Conservation (phyloP, 2,113 vertebrate genomes). For the Syngnathoides biaculeatus region DNA sequence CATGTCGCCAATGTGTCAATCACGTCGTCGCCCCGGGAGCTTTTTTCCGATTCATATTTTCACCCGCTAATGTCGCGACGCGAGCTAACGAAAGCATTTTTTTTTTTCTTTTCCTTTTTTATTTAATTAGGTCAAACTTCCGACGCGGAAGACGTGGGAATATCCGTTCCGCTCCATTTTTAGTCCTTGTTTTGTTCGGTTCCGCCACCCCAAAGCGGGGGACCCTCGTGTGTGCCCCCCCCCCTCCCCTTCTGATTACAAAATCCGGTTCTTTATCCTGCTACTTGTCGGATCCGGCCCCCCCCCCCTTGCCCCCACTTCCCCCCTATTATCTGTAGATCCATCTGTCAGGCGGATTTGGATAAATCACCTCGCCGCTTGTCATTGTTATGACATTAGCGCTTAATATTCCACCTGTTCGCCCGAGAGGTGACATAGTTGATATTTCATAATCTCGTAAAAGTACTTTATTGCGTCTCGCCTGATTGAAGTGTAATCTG, state of each 20-base stretch:
- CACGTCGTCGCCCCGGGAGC: too few relatives aligned
- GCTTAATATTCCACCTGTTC: constrained; percentile 54
- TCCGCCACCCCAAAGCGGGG: neutral
- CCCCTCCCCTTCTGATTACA: constrained; percentile 51
- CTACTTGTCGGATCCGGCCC: constrained; percentile 26
- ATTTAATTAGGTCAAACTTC: neutral
- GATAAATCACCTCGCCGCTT: constrained; percentile 52
- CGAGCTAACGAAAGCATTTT: too few relatives aligned
- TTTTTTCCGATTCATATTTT: neutral
- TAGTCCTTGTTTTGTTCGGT: neutral
- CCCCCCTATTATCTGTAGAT: constrained; percentile 50
- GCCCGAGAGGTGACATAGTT: constrained; percentile 54
- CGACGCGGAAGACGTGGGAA: neutral
- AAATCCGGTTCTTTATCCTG: constrained; percentile 49
- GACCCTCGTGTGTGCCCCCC: neutral
- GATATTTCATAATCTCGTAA: constrained; percentile 66
- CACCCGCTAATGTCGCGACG: neutral
- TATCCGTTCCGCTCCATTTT: neutral
- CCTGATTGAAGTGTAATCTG: constrained; percentile 69
- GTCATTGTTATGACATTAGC: constrained; percentile 70
- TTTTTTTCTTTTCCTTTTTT: too few relatives aligned
- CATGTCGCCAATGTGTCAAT: too few relatives aligned
- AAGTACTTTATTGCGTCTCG: constrained; percentile 44
- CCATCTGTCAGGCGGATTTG: constrained; percentile 69
- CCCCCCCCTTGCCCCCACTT: constrained; percentile 8